A percentile compares a stretch with the other conserved stretches of the same genome.
Evolutionary conservation across 2,797 vertebrate genomes (phyloP).

Genomic region (Potorous gilbertii): DNA sequence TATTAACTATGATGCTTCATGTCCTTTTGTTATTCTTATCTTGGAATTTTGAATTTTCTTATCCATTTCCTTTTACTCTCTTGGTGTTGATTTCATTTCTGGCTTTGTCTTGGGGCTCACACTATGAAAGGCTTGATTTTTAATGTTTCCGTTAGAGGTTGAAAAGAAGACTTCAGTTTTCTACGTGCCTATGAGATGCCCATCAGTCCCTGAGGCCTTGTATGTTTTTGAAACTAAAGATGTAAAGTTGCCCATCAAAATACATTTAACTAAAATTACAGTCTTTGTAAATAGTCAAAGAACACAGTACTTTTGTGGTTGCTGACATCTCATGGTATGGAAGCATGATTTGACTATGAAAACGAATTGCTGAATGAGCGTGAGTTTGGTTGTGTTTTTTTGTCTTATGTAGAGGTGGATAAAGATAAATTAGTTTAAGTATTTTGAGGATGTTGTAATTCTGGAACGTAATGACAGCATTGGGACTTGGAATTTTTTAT

Average conservation of each 20-base stretch:
- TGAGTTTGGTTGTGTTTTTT: background rate
- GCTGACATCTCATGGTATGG: background rate
- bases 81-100: background rate
- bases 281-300: constrained; percentile 36
- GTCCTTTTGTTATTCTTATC: background rate
- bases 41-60: background rate
- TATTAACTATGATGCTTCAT: background rate
- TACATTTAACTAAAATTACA: background rate
- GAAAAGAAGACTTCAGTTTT: background rate
- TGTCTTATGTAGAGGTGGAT: background rate
- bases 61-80: background rate
- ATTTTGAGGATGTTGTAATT: background rate
- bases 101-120: constrained; percentile 13
- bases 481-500: constrained; percentile 15
- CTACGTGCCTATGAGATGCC: background rate
- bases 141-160: background rate
- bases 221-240: constrained; percentile 30
- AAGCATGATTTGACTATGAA: background rate
- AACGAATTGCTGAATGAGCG: background rate
- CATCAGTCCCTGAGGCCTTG: background rate
- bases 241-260: constrained; percentile 1
- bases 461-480: background rate
- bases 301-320: background rate
- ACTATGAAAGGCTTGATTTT: constrained; percentile 14
- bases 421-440: background rate